Conservation (phyloP, 2,888 invertebrate genomes). For the Leptinotarsa rubiginosa region DNA sequence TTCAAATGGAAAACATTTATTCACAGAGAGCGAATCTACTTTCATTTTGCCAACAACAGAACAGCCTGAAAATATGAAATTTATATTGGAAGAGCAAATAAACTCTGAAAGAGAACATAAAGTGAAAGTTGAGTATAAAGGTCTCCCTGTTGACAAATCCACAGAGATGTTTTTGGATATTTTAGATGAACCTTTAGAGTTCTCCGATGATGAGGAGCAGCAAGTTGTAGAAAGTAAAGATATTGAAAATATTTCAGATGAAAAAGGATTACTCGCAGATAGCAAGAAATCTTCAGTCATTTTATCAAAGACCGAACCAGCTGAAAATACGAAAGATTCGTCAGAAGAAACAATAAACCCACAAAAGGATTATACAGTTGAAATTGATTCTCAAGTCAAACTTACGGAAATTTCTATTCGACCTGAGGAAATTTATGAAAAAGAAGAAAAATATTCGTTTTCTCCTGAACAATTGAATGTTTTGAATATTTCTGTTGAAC, state of each 20-base stretch:
- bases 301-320: too few species aligned
- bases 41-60: not conserved
- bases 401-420: not conserved
- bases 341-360: not conserved
- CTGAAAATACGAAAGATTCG: not conserved
- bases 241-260: not conserved
- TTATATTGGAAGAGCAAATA: too few species aligned
- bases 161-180: conserved; percentile 48
- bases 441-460: not conserved
- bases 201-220: conserved; percentile 52
- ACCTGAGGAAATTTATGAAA: not conserved
- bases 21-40: not conserved
- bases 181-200: conserved; percentile 53
- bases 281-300: not conserved
- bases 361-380: not conserved
- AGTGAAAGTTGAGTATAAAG: conserved; percentile 42
- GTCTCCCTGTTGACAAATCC: conserved; percentile 51
- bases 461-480: not conserved
- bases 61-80: not conserved
- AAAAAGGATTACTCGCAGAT: not conserved
- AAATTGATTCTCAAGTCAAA: not conserved
- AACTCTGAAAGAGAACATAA: too few species aligned
- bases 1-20: too few species aligned
- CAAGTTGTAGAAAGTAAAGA: not conserved
- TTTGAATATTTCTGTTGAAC: not conserved